A percentile compares a stretch with the other conserved stretches of the same genome.
phyloP scores from a whole-genome alignment of 2,888 invertebrate species.

The Campoletis raptor region DNA sequence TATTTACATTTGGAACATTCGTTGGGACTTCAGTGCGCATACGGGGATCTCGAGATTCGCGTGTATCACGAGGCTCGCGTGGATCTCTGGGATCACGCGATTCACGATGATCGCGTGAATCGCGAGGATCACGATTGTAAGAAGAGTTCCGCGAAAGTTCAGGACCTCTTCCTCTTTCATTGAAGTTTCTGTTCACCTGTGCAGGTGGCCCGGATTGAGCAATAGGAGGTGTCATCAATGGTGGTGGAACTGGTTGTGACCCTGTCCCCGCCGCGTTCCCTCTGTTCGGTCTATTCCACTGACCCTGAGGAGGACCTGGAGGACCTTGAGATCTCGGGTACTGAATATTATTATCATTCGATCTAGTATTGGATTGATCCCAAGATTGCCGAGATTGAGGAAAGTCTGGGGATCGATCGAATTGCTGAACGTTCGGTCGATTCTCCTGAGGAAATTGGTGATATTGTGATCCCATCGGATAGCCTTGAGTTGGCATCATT shows the following conservation, averaged over 20 bases:
- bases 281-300: constrained; percentile 66
- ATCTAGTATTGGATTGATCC: constrained; percentile 66
- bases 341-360: constrained; percentile 68
- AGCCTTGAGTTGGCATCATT: constrained; percentile 57
- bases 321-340: constrained; percentile 73
- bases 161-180: constrained; percentile 71
- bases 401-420: constrained; percentile 74
- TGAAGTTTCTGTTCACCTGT: constrained; percentile 53
- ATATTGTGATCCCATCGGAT: constrained; percentile 60
- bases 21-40: constrained; percentile 21
- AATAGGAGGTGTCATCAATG: constrained; percentile 14
- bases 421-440: constrained; percentile 68
- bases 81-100: constrained; percentile 32
- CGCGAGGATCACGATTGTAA: constrained; percentile 65
- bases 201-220: neutral
- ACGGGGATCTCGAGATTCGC: constrained; percentile 39
- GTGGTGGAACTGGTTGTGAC: constrained; percentile 58
- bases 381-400: constrained; percentile 72
- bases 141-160: constrained; percentile 68
- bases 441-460: constrained; percentile 66
- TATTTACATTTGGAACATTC: constrained; percentile 41
- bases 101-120: constrained; percentile 43
- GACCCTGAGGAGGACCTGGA: constrained; percentile 63
- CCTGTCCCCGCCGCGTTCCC: constrained; percentile 52
- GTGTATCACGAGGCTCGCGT: constrained; percentile 53